Conservation (phyloP, 2,888 invertebrate species). For the Mesochorus sp. region DNA sequence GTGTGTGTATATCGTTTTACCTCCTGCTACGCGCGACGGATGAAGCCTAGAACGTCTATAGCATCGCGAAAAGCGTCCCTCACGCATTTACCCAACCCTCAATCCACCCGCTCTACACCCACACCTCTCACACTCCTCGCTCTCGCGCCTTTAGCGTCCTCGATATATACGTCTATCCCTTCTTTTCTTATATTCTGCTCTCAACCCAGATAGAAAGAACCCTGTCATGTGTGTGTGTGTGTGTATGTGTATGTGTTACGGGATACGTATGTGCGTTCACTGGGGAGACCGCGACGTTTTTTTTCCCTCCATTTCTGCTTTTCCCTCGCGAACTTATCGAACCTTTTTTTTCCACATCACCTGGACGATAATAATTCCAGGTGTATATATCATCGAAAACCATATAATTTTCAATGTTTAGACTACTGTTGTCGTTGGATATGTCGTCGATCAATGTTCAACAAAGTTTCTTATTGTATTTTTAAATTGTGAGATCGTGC, state of each 20-base stretch:
- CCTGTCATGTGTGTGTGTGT: constrained; percentile 11
- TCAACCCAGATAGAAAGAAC: constrained; percentile 44
- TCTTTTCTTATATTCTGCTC: constrained; percentile 70
- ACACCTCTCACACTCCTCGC: constrained; percentile 3
- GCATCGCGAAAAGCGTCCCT: constrained; percentile 76
- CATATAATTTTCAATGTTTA: too few relatives aligned
- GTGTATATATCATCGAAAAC: background rate
- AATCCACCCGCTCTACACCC: constrained; percentile 52
- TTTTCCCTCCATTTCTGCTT: constrained; percentile 26
- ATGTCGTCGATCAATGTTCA: too few relatives aligned
- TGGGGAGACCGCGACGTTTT: background rate
- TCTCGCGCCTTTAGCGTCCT: constrained; percentile 24
- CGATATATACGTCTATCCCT: constrained; percentile 66
- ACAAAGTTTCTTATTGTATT: too few relatives aligned
- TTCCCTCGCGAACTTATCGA: background rate
- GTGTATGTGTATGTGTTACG: background rate
- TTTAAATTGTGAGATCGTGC: too few relatives aligned
- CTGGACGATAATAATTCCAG: constrained; percentile 5
- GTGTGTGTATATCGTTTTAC: constrained; percentile 9
- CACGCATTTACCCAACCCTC: constrained; percentile 71
- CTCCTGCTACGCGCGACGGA: constrained; percentile 65
- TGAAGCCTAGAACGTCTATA: constrained; percentile 77
- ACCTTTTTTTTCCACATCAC: constrained; percentile 33
- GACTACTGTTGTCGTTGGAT: too few relatives aligned
- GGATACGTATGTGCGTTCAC: background rate